Evolutionary conservation across 2,888 invertebrate genomes (phyloP).

Genomic region (Adelphocoris suturalis): DNA sequence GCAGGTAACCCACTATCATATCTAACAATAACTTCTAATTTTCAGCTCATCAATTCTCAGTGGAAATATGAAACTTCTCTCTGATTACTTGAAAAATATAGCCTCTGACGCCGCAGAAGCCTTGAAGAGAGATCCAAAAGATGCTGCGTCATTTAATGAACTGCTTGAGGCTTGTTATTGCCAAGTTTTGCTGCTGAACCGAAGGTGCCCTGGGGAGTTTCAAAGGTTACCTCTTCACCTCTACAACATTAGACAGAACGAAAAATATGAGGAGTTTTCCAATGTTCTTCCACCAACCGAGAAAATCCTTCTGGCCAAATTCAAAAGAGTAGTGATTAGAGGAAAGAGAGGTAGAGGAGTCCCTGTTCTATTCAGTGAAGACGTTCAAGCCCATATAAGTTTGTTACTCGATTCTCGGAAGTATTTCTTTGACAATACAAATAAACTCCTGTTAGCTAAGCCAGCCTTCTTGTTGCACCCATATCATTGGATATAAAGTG

Average conservation of each 20-base stretch:
- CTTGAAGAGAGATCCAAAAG: conserved; percentile 17
- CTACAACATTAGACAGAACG: too few relatives aligned
- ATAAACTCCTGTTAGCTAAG: conserved; percentile 24
- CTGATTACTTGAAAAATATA: conserved; percentile 6
- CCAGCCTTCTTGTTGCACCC: background rate
- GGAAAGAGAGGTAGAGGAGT: conserved; percentile 28
- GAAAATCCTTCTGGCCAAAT: conserved; percentile 35
- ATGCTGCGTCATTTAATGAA: background rate
- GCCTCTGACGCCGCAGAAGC: background rate
- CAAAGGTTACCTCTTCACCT: conserved; percentile 47
- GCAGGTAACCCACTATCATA: too few relatives aligned
- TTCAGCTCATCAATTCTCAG: too few relatives aligned
- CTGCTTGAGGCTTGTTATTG: conserved; percentile 27
- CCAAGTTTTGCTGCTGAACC: conserved; percentile 1
- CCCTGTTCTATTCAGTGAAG: conserved; percentile 38
- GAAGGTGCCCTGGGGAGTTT: conserved; percentile 14
- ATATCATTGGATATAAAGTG: conserved; percentile 32
- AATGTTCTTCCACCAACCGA: conserved; percentile 18
- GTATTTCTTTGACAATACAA: background rate
- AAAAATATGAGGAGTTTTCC: conserved; percentile 52
- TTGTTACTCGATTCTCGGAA: background rate
- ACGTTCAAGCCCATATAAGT: background rate
- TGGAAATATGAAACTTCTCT: background rate
- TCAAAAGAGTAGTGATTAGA: conserved; percentile 30
- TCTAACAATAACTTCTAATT: too few relatives aligned